These are phyloP conservation scores for Xenopus borealis DNA, from an alignment of 2,113 vertebrate species.

Conservation along the genomic window DNA sequence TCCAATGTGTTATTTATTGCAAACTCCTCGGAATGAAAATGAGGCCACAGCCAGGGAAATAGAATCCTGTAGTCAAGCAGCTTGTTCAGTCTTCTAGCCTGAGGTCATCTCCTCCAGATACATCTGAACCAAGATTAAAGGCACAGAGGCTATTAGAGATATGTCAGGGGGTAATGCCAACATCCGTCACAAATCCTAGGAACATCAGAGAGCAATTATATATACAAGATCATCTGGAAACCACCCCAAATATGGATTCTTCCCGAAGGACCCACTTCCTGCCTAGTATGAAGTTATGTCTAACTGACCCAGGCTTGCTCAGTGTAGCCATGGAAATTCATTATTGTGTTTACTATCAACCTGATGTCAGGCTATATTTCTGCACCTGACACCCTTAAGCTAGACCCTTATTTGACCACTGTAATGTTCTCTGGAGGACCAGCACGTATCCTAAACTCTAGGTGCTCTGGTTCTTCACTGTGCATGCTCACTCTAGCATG, in stretches of 20 bases:
- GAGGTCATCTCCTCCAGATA: constrained; percentile 14
- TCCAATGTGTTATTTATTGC: constrained; percentile 22
- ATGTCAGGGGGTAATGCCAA: neutral
- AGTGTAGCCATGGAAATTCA: too few relatives aligned
- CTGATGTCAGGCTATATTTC: too few relatives aligned
- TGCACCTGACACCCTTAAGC: too few relatives aligned
- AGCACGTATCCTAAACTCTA: too few relatives aligned
- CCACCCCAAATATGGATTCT: neutral
- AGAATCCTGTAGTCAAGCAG: neutral
- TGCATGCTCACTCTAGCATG: too few relatives aligned
- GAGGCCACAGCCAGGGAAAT: neutral
- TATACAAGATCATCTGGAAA: constrained; percentile 1
- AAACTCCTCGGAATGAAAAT: constrained; percentile 11
- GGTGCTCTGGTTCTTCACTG: too few relatives aligned
- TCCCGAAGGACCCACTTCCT: too few relatives aligned
- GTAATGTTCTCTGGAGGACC: too few relatives aligned
- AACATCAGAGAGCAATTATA: neutral
- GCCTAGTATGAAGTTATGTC: too few relatives aligned
- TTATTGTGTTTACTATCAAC: too few relatives aligned
- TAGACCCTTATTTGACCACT: too few relatives aligned
- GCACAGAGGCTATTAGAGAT: neutral
- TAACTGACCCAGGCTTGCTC: too few relatives aligned
- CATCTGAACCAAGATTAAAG: neutral
- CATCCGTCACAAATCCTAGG: neutral
- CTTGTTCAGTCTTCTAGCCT: neutral